phyloP scores from a whole-genome alignment of 2,797 vertebrate species.

The Limnodromus scolopaceus region DNA sequence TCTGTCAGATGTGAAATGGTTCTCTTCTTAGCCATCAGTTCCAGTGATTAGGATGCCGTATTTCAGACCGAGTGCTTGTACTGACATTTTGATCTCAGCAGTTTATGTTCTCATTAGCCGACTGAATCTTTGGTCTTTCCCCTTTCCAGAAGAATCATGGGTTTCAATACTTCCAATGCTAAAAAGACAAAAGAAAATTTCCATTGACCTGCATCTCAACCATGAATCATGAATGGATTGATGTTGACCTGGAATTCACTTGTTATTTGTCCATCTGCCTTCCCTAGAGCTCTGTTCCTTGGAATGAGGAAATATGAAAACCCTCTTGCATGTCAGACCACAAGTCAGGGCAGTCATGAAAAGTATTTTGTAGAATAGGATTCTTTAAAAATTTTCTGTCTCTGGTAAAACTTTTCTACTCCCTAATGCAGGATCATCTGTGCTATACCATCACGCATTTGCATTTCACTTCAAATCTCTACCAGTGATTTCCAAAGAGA shows the following conservation, averaged over 20 bases:
- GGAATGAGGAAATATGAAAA: neutral
- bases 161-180: neutral
- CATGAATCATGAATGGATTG: neutral
- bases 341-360: neutral
- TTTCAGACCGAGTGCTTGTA: slow-evolving; percentile 37
- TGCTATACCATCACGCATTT: neutral
- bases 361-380: neutral
- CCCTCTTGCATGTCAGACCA: neutral
- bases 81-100: slow-evolving; percentile 43
- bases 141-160: neutral
- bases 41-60: slow-evolving; percentile 56
- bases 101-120: slow-evolving; percentile 44
- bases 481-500: neutral
- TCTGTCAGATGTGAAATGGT: slow-evolving; percentile 50
- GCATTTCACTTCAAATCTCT: neutral
- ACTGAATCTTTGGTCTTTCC: slow-evolving; percentile 15
- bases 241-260: neutral
- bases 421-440: neutral
- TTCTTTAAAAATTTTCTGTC: neutral
- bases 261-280: neutral
- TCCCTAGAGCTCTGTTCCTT: neutral
- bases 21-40: slow-evolving; percentile 49
- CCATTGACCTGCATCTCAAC: neutral
- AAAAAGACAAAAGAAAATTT: neutral
- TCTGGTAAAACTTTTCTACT: neutral